phyloP scores from a whole-genome alignment of 1,140 invertebrate species.

The Drosophila sturtevanti region DNA sequence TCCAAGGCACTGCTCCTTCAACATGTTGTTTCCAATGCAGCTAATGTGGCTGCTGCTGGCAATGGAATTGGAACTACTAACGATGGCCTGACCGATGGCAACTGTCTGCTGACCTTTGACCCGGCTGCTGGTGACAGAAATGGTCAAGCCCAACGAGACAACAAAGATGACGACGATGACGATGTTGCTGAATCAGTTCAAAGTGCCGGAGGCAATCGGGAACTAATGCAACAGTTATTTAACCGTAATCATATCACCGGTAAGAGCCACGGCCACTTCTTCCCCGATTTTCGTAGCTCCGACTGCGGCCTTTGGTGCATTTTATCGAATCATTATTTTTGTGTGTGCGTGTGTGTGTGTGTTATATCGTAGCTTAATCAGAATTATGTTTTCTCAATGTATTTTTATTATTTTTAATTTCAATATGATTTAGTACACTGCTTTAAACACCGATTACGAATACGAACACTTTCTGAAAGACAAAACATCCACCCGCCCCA shows the following conservation, averaged over 20 bases:
- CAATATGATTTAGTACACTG: slow-evolving; percentile 13
- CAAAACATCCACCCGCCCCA: neutral
- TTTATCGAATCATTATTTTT: slow-evolving; percentile 11
- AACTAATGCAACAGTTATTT: slow-evolving; percentile 70
- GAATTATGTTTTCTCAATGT: slow-evolving; percentile 10
- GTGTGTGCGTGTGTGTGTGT: no score
- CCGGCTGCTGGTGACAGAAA: slow-evolving; percentile 17
- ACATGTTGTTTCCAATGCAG: slow-evolving; percentile 54
- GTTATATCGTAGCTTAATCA: neutral
- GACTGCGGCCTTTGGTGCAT: neutral
- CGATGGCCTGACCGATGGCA: slow-evolving; percentile 67
- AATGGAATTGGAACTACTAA: slow-evolving; percentile 3
- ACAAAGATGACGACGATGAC: neutral
- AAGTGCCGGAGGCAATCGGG: slow-evolving; percentile 67
- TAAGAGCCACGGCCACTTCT: slow-evolving; percentile 59
- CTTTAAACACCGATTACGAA: slow-evolving; percentile 22
- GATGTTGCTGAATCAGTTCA: slow-evolving; percentile 64
- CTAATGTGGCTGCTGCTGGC: slow-evolving; percentile 4
- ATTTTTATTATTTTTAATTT: slow-evolving; percentile 12
- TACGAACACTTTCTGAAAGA: neutral
- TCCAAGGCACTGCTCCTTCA: slow-evolving; percentile 66
- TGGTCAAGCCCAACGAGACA: slow-evolving; percentile 8
- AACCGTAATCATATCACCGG: slow-evolving; percentile 78
- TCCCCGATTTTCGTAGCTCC: neutral
- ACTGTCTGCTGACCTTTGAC: slow-evolving; percentile 31